These are phyloP conservation scores for Oconnorella tubifera DNA, from an alignment of 2,888 invertebrate species.

Conservation along the genomic window DNA sequence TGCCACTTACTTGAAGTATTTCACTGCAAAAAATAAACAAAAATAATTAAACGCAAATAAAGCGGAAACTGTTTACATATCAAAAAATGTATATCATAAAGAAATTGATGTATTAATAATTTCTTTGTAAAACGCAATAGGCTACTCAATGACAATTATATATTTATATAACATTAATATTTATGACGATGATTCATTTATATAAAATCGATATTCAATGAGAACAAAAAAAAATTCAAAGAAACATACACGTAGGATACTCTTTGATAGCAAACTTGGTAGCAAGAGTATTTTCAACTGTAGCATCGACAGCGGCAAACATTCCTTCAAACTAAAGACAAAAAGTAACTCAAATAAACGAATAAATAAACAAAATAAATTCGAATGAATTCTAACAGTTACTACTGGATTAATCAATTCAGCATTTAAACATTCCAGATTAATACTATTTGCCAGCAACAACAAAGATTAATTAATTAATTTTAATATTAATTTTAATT, in stretches of 20 bases:
- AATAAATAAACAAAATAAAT: not conserved
- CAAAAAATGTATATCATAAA: not conserved
- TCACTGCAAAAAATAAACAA: slow-evolving; percentile 42
- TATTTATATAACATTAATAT: too few species aligned
- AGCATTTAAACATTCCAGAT: too few species aligned
- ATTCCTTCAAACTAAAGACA: slow-evolving; percentile 40
- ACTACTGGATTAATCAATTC: not conserved
- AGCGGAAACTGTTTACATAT: not conserved
- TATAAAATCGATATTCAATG: too few species aligned
- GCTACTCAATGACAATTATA: too few species aligned
- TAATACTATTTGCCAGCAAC: too few species aligned
- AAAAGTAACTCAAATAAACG: not conserved
- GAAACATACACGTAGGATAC: slow-evolving; percentile 67
- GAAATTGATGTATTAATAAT: too few species aligned
- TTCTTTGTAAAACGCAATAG: too few species aligned
- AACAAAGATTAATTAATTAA: too few species aligned
- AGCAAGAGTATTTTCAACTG: slow-evolving; percentile 61
- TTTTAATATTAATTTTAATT: too few species aligned
- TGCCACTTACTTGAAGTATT: slow-evolving; percentile 57
- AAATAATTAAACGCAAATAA: not conserved
- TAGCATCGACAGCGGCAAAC: slow-evolving; percentile 66
- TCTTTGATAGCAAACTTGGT: slow-evolving; percentile 65
- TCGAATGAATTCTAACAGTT: not conserved
- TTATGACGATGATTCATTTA: too few species aligned
- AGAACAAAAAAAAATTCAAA: too few species aligned